Percentiles rank a stretch among this genome's conserved stretches.
Evolutionary conservation across 2,797 vertebrate species (phyloP).

Genomic region (Pagetopsis macropterus): DNA sequence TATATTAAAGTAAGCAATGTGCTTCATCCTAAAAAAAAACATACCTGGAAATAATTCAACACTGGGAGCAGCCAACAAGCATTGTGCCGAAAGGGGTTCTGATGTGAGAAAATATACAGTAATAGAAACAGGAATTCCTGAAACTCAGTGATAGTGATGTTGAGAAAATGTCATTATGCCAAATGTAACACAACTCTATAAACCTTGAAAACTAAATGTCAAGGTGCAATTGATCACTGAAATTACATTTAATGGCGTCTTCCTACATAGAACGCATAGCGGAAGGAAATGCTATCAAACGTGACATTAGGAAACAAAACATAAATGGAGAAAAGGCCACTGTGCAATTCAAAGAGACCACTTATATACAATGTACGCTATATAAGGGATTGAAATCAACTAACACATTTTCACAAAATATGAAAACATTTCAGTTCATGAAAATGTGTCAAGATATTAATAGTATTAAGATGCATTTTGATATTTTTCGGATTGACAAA

Average conservation of each 20-base stretch:
- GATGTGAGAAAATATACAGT: constrained; percentile 4
- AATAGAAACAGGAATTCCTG: constrained; percentile 4
- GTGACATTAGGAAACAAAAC: constrained; percentile 5
- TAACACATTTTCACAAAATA: background rate
- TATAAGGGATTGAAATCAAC: too few species aligned
- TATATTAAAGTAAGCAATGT: background rate
- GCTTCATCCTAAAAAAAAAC: background rate
- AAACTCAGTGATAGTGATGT: background rate
- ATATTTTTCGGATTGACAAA: background rate
- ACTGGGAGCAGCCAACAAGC: constrained; percentile 4
- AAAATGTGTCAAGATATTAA: background rate
- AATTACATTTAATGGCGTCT: background rate
- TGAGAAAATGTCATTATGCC: constrained; percentile 29
- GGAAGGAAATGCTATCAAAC: background rate
- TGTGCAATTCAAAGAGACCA: background rate
- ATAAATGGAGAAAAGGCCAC: background rate
- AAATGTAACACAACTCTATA: constrained; percentile 17
- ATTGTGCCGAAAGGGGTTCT: constrained; percentile 2
- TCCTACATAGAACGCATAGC: background rate
- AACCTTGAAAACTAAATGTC: background rate
- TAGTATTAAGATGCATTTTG: background rate
- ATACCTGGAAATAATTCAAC: background rate
- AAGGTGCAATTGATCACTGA: constrained; percentile 3
- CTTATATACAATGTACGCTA: too few species aligned
- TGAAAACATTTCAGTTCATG: background rate